These are phyloP conservation scores for Monoplex corrugatus DNA, from an alignment of 2,888 invertebrate genomes.

Conservation along the genomic window DNA sequence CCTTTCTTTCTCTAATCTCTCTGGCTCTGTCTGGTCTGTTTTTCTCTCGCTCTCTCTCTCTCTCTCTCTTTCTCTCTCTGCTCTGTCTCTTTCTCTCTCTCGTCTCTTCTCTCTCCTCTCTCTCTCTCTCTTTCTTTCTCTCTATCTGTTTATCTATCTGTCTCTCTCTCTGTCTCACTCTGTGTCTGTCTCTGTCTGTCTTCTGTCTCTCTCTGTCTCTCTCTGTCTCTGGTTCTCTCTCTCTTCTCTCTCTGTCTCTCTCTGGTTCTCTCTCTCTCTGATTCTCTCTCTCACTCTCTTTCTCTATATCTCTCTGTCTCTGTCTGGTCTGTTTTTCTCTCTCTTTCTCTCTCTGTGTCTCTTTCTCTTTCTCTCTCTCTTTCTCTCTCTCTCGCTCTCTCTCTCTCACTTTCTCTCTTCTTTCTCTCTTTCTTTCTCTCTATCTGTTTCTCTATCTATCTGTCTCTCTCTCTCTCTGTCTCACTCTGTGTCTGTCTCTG, in stretches of 20 bases:
- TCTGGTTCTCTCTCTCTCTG: neutral
- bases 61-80: neutral
- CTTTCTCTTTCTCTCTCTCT: neutral
- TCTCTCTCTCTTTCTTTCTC: neutral
- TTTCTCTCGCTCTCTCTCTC: neutral
- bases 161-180: too few species aligned
- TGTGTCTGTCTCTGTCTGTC: neutral
- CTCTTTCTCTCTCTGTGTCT: neutral
- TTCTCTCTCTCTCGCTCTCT: neutral
- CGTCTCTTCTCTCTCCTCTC: neutral
- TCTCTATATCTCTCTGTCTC: neutral
- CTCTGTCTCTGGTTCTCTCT: too few species aligned
- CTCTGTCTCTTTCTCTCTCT: neutral
- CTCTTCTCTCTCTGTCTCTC: neutral
- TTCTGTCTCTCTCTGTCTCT: neutral
- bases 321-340: neutral
- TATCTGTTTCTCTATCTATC: neutral
- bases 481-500: neutral
- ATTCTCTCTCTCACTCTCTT: neutral
- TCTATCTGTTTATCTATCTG: neutral
- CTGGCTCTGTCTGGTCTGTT: neutral
- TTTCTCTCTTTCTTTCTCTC: neutral
- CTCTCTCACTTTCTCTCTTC: too few species aligned
- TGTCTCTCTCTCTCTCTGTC: neutral
- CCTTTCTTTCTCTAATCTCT: neutral